Evolutionary conservation across 2,797 vertebrate genomes (phyloP).

Genomic region (Australoheros facetus): DNA sequence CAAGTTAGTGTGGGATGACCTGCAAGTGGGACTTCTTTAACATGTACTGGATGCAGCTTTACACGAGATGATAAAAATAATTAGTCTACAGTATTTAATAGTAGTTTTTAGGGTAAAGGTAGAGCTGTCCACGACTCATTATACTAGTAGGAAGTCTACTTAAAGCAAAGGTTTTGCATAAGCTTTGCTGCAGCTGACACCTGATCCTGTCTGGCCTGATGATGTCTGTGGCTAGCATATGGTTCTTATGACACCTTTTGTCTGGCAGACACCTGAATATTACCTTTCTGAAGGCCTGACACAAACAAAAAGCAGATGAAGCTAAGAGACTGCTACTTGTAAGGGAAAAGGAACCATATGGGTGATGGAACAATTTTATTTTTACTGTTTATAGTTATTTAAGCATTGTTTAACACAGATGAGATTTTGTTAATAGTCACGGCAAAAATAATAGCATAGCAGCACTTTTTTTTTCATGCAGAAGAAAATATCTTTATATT

Average conservation of each 20-base stretch:
- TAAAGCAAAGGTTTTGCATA: slow-evolving; percentile 28
- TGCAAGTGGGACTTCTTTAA: not conserved
- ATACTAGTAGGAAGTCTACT: not conserved
- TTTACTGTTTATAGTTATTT: not conserved
- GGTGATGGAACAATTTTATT: slow-evolving; percentile 7
- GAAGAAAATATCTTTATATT: not conserved
- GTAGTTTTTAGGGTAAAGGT: not conserved
- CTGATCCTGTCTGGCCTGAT: slow-evolving; percentile 37
- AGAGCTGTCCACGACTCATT: fast-evolving
- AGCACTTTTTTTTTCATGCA: not conserved
- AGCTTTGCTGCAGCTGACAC: slow-evolving; percentile 30
- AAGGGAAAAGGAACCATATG: not conserved
- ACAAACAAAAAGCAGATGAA: slow-evolving; percentile 12
- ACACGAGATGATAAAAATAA: not conserved
- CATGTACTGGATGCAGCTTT: not conserved
- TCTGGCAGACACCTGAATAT: slow-evolving; percentile 28
- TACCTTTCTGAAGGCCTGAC: slow-evolving; percentile 7
- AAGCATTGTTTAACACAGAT: not conserved
- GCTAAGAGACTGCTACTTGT: not conserved
- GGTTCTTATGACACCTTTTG: slow-evolving; percentile 39
- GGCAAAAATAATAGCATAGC: not conserved
- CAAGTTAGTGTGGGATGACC: not conserved
- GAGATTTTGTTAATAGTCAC: not conserved
- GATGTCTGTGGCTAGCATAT: slow-evolving; percentile 25
- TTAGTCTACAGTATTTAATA: not conserved